Percentiles rank a stretch among this genome's conserved stretches.
phyloP scores from a whole-genome alignment of 2,113 vertebrate genomes.

The Colaptes auratus region DNA sequence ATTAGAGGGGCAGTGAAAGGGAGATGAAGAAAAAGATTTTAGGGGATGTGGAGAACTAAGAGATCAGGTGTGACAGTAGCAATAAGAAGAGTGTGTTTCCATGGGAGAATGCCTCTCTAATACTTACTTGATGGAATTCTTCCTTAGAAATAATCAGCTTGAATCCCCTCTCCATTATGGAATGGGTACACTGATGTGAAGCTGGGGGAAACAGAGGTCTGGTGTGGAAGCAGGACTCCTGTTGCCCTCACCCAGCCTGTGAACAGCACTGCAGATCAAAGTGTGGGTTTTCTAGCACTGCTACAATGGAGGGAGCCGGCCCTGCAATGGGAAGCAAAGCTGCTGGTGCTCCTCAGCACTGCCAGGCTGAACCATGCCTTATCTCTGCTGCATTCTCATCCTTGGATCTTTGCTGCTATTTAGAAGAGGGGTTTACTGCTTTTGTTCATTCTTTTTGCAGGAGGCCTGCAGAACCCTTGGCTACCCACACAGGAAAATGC shows the following conservation, averaged over 20 bases:
- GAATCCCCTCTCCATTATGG: slow-evolving; percentile 1
- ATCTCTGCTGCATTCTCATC: background rate
- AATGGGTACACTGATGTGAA: background rate
- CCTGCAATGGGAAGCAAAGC: background rate
- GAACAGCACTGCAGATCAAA: background rate
- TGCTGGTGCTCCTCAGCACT: background rate
- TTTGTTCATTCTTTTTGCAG: background rate
- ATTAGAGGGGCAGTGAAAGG: background rate
- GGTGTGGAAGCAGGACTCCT: background rate
- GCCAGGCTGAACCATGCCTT: background rate
- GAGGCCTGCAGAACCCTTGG: background rate
- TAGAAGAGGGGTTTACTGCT: background rate
- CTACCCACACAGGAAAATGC: background rate
- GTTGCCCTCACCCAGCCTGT: background rate
- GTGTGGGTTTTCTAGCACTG: background rate
- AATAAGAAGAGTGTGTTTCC: slow-evolving; percentile 4
- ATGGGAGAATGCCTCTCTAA: background rate
- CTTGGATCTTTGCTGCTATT: background rate
- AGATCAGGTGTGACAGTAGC: background rate
- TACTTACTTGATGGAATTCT: background rate
- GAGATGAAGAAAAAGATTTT: background rate
- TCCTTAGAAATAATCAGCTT: background rate
- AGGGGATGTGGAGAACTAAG: background rate
- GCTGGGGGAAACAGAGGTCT: background rate
- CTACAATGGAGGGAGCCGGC: background rate